Base-by-base conservation (phyloP, 2,113 vertebrate species). In the Cavia aperea region DNA sequence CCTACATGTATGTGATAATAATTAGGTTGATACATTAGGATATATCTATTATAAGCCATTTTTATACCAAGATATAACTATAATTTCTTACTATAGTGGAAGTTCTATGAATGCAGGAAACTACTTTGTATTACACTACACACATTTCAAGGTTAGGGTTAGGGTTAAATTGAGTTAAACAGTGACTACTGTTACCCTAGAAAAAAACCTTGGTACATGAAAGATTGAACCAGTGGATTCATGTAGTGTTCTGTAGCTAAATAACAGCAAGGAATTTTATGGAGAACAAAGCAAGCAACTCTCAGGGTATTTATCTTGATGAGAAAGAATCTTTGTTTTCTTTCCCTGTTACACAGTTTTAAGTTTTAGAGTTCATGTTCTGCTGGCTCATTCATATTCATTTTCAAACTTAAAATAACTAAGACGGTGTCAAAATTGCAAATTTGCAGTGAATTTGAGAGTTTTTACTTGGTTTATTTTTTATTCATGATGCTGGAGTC, bases 381-480 rank as follows among this genome's bases (percentile, higher is more conserved):
- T 43, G 23, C 33, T 58, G 26, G 60, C 83, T 86, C 88, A 82
- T 89, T 68, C 89, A 82, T 83, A 92, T 78, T 91, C 66, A 89
- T 82, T 56, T 70, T 36, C 49, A 51, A 93, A 60, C 90, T 84
- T 73, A 81, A 92, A 93, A 91, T 92, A 93, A 92, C 62, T n/a
- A 81, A 75, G 31, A 94, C 65, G 66, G 73, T 90, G 92, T 90
- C 92, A 90, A 93, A 79, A 93, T 73, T 73, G 90, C 56, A 83
- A 90, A 79, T 70, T 12, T 81, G 43, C 63, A 93, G 31, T 51
- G 58, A 86, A 81, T 79, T 86, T 79, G 33, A 79, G 79, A 86
- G 63, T 39, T 79, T 72, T 90, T 72, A 43, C 39, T 90, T 90
- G 65, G 54, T 72, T 70, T 39, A 70, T 70, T 39, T 70, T 70